A percentile compares a stretch with the other conserved stretches of the same genome.
These are phyloP conservation scores for Tetrapedia diversipes DNA, from an alignment of 2,888 invertebrate genomes.

Conservation along the genomic window DNA sequence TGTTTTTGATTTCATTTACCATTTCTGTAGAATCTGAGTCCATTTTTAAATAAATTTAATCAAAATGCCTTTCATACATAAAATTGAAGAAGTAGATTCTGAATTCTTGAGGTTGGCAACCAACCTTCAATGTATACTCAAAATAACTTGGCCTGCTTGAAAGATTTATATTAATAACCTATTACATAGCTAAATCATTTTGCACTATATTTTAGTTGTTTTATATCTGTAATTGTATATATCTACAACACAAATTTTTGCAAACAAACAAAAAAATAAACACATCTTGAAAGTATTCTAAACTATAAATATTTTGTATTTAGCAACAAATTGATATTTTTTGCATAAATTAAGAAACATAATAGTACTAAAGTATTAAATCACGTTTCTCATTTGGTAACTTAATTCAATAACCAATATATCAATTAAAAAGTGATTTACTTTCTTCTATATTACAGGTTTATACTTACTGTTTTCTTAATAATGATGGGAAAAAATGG, in stretches of 20 bases:
- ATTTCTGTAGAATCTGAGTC: constrained; percentile 74
- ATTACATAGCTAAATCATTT: constrained; percentile 28
- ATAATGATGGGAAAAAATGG: constrained; percentile 12
- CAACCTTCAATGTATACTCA: constrained; percentile 58
- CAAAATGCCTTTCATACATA: constrained; percentile 42
- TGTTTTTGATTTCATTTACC: constrained; percentile 78
- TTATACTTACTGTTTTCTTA: constrained; percentile 31
- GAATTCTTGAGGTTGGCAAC: constrained; percentile 46
- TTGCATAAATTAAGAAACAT: not conserved
- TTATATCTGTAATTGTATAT: not conserved
- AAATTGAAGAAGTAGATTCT: constrained; percentile 36
- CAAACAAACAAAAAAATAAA: not conserved
- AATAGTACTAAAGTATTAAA: not conserved
- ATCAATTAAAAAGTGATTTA: not conserved
- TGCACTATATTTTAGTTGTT: constrained; percentile 2
- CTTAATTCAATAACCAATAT: not conserved
- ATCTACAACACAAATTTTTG: not conserved
- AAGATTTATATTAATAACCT: constrained; percentile 65
- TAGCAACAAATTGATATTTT: not conserved
- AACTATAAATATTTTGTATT: not conserved
- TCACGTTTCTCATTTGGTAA: not conserved
- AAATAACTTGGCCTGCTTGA: constrained; percentile 66
- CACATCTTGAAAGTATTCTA: not conserved
- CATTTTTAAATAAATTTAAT: constrained; percentile 65
- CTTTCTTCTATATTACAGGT: not conserved